A percentile compares a stretch with the other conserved stretches of the same genome.
These are phyloP conservation scores for Agriopis leucophaearia DNA, from an alignment of 2,888 invertebrate genomes.

Conservation along the genomic window DNA sequence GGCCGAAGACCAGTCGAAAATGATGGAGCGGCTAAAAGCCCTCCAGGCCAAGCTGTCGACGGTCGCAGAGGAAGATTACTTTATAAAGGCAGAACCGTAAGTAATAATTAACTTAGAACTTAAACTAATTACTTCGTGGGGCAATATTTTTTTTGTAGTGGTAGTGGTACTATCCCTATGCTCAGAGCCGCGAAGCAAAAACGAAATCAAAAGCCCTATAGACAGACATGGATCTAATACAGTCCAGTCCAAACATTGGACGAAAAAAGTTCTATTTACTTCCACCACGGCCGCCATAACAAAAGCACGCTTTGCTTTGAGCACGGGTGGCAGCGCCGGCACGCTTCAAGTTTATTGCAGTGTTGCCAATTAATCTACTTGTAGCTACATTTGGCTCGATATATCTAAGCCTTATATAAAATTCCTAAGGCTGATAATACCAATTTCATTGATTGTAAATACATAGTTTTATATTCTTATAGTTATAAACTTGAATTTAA, in stretches of 20 bases:
- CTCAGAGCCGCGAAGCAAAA: too few relatives aligned
- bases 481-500: too few relatives aligned
- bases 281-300: background rate
- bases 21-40: slow-evolving; percentile 74
- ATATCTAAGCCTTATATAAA: background rate
- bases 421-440: background rate
- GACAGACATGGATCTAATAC: too few relatives aligned
- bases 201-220: too few relatives aligned
- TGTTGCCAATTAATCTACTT: background rate
- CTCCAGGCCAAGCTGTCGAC: slow-evolving; percentile 72
- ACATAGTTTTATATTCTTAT: too few relatives aligned
- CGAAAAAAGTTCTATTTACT: background rate
- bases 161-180: too few relatives aligned
- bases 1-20: slow-evolving; percentile 71
- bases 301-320: too few relatives aligned
- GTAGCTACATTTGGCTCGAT: background rate
- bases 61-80: slow-evolving; percentile 68
- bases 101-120: slow-evolving; percentile 53
- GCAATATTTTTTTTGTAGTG: too few relatives aligned
- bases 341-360: background rate
- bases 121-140: background rate
- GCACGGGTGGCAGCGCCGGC: too few relatives aligned
- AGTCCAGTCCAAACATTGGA: too few relatives aligned
- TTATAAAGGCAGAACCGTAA: slow-evolving; percentile 75
- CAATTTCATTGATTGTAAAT: background rate